These are phyloP conservation scores for Chlorops oryzae DNA, from an alignment of 1,140 invertebrate species.

Conservation along the genomic window DNA sequence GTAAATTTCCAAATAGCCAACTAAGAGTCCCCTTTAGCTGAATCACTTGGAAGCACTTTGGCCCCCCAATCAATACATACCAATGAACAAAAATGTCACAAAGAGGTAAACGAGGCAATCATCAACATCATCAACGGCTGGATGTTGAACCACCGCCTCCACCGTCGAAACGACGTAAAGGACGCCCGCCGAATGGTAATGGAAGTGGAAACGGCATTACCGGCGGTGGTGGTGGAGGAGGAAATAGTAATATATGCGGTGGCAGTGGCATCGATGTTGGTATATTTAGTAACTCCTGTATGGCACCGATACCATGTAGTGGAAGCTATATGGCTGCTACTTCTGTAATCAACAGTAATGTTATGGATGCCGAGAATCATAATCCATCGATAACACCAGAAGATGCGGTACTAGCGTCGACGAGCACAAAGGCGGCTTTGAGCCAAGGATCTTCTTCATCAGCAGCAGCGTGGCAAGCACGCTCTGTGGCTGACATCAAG, in stretches of 20 bases:
- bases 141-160: slow-evolving; percentile 45
- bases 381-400: slow-evolving; percentile 4
- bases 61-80: no score
- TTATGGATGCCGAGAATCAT: slow-evolving; percentile 4
- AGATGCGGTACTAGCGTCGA: slow-evolving; percentile 5
- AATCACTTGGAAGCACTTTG: background rate
- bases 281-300: background rate
- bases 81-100: slow-evolving; percentile 49
- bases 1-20: no score
- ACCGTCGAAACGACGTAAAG: slow-evolving; percentile 45
- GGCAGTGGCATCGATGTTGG: slow-evolving; percentile 1
- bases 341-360: slow-evolving; percentile 19
- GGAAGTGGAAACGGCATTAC: slow-evolving; percentile 15
- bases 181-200: slow-evolving; percentile 40
- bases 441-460: slow-evolving; percentile 18
- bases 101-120: slow-evolving; percentile 48
- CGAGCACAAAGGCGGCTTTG: slow-evolving; percentile 11
- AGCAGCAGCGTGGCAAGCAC: slow-evolving; percentile 62
- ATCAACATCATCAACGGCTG: slow-evolving; percentile 42
- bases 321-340: slow-evolving; percentile 9
- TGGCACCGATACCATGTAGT: background rate
- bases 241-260: background rate
- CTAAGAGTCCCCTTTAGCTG: background rate
- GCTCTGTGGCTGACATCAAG: slow-evolving; percentile 77
- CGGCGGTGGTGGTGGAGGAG: slow-evolving; percentile 5